Percentiles rank a stretch among this genome's conserved stretches.
Conservation (phyloP, 2,797 vertebrate species). For the Anguilla obscura region DNA sequence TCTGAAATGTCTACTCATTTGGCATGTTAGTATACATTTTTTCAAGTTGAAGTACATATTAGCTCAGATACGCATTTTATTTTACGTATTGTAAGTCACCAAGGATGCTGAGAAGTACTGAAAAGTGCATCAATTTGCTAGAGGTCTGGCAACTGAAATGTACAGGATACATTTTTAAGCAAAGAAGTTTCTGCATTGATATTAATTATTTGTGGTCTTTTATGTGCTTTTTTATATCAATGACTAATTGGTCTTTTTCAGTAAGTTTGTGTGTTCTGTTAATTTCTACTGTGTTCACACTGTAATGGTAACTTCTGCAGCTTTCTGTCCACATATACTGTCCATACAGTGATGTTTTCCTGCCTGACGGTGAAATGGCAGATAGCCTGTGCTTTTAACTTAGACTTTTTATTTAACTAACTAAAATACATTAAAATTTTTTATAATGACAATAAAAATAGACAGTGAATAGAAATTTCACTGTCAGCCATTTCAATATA, state of each 20-base stretch:
- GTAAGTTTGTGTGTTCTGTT: not conserved
- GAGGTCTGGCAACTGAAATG: not conserved
- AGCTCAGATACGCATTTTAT: not conserved
- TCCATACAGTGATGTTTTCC: not conserved
- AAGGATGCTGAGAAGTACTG: not conserved
- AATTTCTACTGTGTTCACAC: not conserved
- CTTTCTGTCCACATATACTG: not conserved
- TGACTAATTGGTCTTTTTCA: not conserved
- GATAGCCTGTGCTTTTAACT: not conserved
- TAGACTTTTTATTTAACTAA: too few relatives aligned
- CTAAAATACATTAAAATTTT: too few relatives aligned
- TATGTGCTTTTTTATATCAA: not conserved
- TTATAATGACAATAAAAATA: not conserved
- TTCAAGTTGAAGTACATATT: not conserved
- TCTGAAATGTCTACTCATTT: not conserved
- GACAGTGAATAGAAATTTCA: too few relatives aligned
- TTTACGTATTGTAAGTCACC: not conserved
- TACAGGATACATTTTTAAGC: too few relatives aligned
- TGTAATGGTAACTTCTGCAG: not conserved
- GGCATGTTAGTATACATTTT: not conserved
- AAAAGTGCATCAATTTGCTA: not conserved
- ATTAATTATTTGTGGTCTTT: too few relatives aligned
- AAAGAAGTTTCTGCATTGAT: too few relatives aligned
- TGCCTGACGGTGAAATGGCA: not conserved
- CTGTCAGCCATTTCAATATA: not conserved